Conservation (phyloP, 1,140 invertebrate species). For the Pseudobourletiella spinata region DNA sequence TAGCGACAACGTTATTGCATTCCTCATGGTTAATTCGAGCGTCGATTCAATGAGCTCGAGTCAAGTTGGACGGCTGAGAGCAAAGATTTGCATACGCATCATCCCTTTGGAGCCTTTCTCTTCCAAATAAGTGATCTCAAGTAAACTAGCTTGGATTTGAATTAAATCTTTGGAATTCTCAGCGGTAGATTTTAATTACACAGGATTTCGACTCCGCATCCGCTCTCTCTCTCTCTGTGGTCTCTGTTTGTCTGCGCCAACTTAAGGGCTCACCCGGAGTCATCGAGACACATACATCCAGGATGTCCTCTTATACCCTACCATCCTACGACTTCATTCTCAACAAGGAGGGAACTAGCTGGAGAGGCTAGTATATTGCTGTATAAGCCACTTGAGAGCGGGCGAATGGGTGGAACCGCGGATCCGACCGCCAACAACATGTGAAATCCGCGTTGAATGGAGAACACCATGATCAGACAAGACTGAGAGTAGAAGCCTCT, state of each 20-base stretch:
- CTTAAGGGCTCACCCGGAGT: no score
- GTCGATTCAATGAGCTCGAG: no score
- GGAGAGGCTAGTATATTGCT: no score
- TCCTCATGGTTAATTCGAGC: constrained; percentile 5
- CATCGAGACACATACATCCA: no score
- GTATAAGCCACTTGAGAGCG: no score
- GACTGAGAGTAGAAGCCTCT: constrained; percentile 4
- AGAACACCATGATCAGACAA: no score
- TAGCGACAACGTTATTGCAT: constrained; percentile 1
- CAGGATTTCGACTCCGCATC: not conserved
- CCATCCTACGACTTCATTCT: no score
- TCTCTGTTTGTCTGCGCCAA: not conserved
- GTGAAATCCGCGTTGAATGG: no score
- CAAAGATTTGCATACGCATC: not conserved
- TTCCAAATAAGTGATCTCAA: constrained; percentile 6
- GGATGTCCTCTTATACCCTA: no score
- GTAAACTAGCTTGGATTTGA: not conserved
- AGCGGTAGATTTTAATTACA: constrained; percentile 7
- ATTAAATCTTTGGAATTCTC: constrained; percentile 8
- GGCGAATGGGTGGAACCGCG: no score
- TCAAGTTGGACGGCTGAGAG: not conserved
- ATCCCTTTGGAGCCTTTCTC: not conserved
- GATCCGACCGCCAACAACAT: no score
- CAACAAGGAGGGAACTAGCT: no score
- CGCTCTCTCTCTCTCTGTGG: not conserved